Conservation (phyloP, 2,888 invertebrate genomes). For the Eilema griseolum region DNA sequence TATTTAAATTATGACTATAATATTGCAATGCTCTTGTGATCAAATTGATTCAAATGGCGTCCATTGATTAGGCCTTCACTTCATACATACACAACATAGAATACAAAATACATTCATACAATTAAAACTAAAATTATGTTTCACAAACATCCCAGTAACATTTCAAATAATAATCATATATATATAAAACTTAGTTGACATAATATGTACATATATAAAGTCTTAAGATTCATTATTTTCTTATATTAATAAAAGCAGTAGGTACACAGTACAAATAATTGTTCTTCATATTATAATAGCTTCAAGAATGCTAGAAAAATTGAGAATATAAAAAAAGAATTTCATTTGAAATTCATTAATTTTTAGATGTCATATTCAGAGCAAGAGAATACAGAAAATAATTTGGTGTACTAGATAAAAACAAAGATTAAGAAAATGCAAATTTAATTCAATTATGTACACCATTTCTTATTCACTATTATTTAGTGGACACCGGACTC, state of each 20-base stretch:
- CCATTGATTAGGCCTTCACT: not conserved
- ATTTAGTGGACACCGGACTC: too few relatives aligned
- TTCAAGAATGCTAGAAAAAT: too few relatives aligned
- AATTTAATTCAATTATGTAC: too few relatives aligned
- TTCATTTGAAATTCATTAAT: too few relatives aligned
- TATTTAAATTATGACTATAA: not conserved
- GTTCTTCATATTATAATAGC: too few relatives aligned
- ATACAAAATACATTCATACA: not conserved
- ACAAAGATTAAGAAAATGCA: too few relatives aligned
- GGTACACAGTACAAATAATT: too few relatives aligned
- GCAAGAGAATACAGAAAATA: too few relatives aligned
- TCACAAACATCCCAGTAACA: not conserved
- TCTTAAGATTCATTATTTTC: not conserved
- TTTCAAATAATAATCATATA: not conserved
- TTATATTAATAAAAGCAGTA: not conserved
- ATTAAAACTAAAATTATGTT: not conserved
- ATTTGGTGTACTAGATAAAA: not conserved
- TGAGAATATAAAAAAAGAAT: too few relatives aligned
- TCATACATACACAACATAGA: not conserved
- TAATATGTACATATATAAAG: not conserved
- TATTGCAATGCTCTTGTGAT: not conserved
- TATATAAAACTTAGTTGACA: not conserved
- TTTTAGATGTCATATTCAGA: too few relatives aligned
- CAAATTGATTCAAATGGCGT: not conserved
- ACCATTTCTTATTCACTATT: not conserved